A percentile compares a stretch with the other conserved stretches of the same genome.
phyloP scores from a whole-genome alignment of 2,113 vertebrate genomes.

The Cololabis saira region DNA sequence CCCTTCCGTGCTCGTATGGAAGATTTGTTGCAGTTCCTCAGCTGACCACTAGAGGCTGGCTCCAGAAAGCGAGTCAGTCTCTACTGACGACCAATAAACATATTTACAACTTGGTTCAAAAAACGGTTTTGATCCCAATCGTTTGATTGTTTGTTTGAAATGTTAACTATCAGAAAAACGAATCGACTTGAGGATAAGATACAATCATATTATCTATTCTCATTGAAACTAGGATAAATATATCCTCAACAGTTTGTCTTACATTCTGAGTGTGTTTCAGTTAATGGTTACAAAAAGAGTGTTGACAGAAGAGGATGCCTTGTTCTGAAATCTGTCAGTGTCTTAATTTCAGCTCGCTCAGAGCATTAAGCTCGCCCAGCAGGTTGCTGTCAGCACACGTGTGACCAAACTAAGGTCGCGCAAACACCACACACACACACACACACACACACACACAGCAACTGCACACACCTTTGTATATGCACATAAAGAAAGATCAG shows the following conservation, averaged over 20 bases:
- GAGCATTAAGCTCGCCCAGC: constrained; percentile 67
- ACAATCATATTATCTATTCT: neutral
- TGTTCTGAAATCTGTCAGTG: constrained; percentile 71
- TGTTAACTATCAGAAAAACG: neutral
- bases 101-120: too few relatives aligned
- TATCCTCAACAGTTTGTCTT: constrained; percentile 29
- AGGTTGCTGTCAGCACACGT: constrained; percentile 74
- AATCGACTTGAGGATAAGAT: neutral
- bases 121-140: too few relatives aligned
- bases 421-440: constrained; percentile 32
- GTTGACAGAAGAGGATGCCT: constrained; percentile 71
- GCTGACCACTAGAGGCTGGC: too few relatives aligned
- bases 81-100: too few relatives aligned
- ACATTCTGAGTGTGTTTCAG: constrained; percentile 51
- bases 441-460: constrained; percentile 17
- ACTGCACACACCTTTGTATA: constrained; percentile 24
- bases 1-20: too few relatives aligned
- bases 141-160: too few relatives aligned
- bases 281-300: constrained; percentile 63
- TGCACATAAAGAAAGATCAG: constrained; percentile 49
- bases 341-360: constrained; percentile 47
- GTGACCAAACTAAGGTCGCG: constrained; percentile 31
- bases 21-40: too few relatives aligned
- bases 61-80: too few relatives aligned
- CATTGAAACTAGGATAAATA: constrained; percentile 9